These are phyloP conservation scores for Sylvia atricapilla DNA, from an alignment of 2,113 vertebrate genomes.

Conservation along the genomic window DNA sequence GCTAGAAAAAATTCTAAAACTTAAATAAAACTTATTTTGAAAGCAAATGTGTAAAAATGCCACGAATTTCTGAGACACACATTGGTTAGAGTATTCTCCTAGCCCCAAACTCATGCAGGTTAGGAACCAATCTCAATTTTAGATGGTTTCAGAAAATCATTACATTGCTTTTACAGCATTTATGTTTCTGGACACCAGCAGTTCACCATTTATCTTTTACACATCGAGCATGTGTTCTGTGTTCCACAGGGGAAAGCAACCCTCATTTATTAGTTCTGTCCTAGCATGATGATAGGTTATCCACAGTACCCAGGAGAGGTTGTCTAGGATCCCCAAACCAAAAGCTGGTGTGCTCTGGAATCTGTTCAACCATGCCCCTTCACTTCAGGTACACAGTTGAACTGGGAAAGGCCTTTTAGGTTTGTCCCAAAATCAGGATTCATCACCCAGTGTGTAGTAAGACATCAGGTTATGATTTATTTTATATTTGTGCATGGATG, in stretches of 20 bases:
- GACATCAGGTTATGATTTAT: neutral
- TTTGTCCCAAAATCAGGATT: neutral
- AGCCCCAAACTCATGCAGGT: neutral
- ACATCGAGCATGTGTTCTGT: fast-evolving
- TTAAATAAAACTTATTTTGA: neutral
- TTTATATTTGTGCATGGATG: neutral
- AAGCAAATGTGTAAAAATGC: neutral
- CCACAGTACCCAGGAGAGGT: no score
- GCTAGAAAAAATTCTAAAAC: neutral
- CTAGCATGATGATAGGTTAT: neutral
- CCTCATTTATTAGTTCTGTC: neutral
- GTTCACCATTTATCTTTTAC: neutral
- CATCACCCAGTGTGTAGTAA: neutral
- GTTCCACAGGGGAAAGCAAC: neutral
- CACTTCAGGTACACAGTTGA: neutral
- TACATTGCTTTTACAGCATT: neutral
- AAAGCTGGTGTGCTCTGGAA: fast-evolving
- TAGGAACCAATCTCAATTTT: neutral
- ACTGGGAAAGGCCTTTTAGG: neutral
- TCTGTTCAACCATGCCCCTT: fast-evolving
- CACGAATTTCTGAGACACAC: neutral
- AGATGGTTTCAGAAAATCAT: neutral
- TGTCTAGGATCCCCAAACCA: neutral
- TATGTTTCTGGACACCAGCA: neutral
- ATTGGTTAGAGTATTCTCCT: neutral